Base-by-base conservation (phyloP, 2,888 invertebrate species). In the Spatulosminthurus flaviceps region DNA sequence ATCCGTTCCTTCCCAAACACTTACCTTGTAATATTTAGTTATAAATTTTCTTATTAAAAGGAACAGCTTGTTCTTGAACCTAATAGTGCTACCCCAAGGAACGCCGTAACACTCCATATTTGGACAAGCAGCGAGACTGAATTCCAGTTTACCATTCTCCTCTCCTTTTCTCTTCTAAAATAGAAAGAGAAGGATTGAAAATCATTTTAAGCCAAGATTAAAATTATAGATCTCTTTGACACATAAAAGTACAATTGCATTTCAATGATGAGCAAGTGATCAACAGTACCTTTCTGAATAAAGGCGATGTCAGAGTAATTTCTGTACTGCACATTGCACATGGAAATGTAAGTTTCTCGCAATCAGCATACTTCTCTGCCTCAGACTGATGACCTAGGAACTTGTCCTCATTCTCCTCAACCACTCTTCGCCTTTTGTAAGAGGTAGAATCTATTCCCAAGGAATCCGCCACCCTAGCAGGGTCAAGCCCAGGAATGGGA, bases 401-500 rank as follows among this genome's bases (percentile, higher is more conserved):
- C 64, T 83, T 83, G 66, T 86, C 84, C 29, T 86, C 86, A 7
- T 81, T 87, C 13, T 87, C 87, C 51, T 88, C 87, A 34, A 86
- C 85, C 21, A 87, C 87, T 21, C 86, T 85, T 9, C 86, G 84
- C 41, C 86, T 85, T 64, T 87, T 87, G 83, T 89, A 90, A 29
- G 87, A 87, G 9, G 88, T 86, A 0, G 90, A 87, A 85, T 90
- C 90, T 74, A 90, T 85, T 43, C 90, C 90, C 89, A 82, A 9
- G 22, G 9, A 93, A 86, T 94, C 92, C 0, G 98, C 98, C 81
- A 99, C 92, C 82, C 94, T 91, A 74, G 93, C 94, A 1, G 94
- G 92, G 88, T 98, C 97, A 83, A 95, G 94, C 16, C 96, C 97
- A 83, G 97, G 96, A 67, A 99, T 94, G 0, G 98, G 98, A 83